Percentiles rank a stretch among this genome's conserved stretches.
phyloP scores from a whole-genome alignment of 2,113 vertebrate species.

The Zapus hudsonius region DNA sequence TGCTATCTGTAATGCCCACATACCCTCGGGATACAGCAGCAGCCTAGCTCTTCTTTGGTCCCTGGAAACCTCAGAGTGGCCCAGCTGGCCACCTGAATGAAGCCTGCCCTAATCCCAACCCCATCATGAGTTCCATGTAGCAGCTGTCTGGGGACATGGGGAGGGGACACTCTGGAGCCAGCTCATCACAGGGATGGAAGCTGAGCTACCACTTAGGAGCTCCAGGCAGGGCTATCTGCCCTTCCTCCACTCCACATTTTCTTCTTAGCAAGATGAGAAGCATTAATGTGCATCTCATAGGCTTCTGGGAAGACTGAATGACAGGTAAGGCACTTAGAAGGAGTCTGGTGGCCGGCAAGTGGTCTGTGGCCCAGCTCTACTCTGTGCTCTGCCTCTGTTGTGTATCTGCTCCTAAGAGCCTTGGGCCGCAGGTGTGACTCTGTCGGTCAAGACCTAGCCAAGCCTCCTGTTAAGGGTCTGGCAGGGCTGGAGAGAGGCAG shows the following conservation, averaged over 20 bases:
- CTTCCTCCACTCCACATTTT: background rate
- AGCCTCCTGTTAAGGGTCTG: background rate
- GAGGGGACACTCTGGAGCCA: background rate
- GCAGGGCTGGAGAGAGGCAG: background rate
- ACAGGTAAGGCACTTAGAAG: background rate
- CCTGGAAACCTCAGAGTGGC: background rate
- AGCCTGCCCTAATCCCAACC: background rate
- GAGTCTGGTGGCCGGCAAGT: accelerated
- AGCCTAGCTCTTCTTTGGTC: background rate
- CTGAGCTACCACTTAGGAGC: background rate
- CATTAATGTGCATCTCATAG: accelerated
- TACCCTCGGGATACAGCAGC: background rate
- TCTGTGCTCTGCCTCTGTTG: background rate
- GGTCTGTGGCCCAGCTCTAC: background rate
- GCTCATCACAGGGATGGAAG: background rate
- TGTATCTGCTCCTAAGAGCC: background rate
- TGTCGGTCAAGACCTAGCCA: background rate
- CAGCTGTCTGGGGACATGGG: background rate
- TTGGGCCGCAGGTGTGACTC: accelerated
- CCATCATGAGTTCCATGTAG: accelerated
- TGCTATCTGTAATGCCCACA: background rate
- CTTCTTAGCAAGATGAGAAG: background rate
- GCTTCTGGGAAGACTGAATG: background rate
- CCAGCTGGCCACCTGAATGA: background rate
- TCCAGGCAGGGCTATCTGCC: background rate